phyloP scores from a whole-genome alignment of 2,113 vertebrate species.

The Serinus canaria region DNA sequence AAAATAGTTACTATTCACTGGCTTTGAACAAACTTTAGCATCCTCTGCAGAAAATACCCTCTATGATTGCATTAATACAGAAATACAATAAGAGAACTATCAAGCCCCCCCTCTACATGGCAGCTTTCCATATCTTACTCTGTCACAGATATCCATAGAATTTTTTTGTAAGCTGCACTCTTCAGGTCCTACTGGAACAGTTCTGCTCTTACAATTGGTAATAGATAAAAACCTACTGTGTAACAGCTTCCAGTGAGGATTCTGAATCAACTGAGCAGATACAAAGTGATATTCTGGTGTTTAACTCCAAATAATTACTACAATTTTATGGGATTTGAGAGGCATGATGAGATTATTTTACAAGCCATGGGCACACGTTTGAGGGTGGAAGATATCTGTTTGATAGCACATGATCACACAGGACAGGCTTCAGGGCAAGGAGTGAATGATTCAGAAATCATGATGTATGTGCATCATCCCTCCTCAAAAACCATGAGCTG shows the following conservation, averaged over 20 bases:
- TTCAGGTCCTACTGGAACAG: neutral
- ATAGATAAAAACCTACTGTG: neutral
- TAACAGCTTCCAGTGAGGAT: neutral
- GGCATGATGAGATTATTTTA: constrained; percentile 7
- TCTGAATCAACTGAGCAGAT: neutral
- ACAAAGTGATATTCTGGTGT: neutral
- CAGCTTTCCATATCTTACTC: neutral
- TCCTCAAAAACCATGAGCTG: neutral
- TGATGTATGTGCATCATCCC: no score
- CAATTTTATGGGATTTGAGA: neutral
- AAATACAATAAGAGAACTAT: neutral
- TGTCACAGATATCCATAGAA: neutral
- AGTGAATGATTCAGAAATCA: neutral
- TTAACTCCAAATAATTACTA: constrained; percentile 2
- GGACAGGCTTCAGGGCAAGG: neutral
- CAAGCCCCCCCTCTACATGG: neutral
- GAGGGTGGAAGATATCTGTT: neutral
- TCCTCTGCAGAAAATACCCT: neutral
- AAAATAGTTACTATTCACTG: neutral
- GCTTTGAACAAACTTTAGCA: neutral
- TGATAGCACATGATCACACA: accelerated
- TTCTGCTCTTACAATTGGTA: neutral
- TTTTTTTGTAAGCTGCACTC: neutral
- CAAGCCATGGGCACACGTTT: neutral
- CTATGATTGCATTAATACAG: neutral